Evolutionary conservation across 2,113 vertebrate species (phyloP).

Genomic region (Hydropotes inermis): DNA sequence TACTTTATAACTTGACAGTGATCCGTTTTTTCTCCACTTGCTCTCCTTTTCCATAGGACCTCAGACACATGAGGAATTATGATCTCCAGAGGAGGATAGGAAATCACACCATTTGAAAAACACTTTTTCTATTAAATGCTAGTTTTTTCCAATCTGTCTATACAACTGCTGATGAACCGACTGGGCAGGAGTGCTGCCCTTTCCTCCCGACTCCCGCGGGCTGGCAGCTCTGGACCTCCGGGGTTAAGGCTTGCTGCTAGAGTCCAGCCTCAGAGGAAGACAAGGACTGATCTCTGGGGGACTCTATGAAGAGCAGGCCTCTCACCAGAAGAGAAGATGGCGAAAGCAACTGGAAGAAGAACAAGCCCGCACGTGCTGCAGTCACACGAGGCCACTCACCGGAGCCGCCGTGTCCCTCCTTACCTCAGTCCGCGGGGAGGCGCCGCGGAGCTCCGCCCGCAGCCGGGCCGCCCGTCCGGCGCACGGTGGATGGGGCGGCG

Average conservation of each 20-base stretch:
- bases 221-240: conserved; percentile 66
- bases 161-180: conserved; percentile 84
- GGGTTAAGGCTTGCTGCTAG: conserved; percentile 55
- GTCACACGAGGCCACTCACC: not conserved
- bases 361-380: conserved; percentile 1
- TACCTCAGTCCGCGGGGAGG: conserved; percentile 49
- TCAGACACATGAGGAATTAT: conserved; percentile 83
- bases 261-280: conserved; percentile 75
- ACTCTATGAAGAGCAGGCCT: conserved; percentile 60
- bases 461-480: not conserved
- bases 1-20: not conserved
- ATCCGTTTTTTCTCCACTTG: conserved; percentile 9
- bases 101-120: conserved; percentile 79
- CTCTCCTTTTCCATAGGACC: conserved; percentile 75
- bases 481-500: not conserved
- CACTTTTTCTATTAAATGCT: conserved; percentile 83
- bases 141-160: conserved; percentile 79
- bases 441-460: conserved; percentile 26
- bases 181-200: conserved; percentile 65
- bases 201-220: conserved; percentile 75
- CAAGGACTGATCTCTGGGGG: conserved; percentile 34
- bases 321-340: not conserved
- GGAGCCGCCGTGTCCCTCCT: conserved; percentile 1
- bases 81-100: conserved; percentile 75
- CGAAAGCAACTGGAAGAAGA: not conserved